Conservation (phyloP, 2,888 invertebrate genomes). For the Drosophila nr. perissopoda region DNA sequence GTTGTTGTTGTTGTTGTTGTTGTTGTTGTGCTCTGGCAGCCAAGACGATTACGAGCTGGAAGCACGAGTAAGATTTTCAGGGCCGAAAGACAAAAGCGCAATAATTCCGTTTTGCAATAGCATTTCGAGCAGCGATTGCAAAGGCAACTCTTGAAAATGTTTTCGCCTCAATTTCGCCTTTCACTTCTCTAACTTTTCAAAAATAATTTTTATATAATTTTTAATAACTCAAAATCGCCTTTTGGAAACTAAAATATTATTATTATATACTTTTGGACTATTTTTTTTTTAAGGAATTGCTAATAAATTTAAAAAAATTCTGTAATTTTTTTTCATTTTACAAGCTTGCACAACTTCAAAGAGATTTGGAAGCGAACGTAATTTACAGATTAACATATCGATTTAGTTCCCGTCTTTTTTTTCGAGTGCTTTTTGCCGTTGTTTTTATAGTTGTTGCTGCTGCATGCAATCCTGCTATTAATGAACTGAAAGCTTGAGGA, state of each 20-base stretch:
- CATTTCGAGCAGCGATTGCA: constrained; percentile 9
- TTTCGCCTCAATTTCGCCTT: constrained; percentile 21
- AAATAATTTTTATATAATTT: not conserved
- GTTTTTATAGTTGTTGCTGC: constrained; percentile 22
- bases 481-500: constrained; percentile 53
- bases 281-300: no score
- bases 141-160: constrained; percentile 1
- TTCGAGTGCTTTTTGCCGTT: constrained; percentile 28
- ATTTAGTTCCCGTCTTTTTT: not conserved
- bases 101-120: constrained; percentile 15
- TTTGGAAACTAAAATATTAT: not conserved
- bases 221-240: no score
- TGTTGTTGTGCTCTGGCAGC: constrained; percentile 10
- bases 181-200: not conserved
- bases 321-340: not conserved
- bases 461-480: constrained; percentile 52
- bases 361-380: constrained; percentile 8
- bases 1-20: not conserved
- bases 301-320: not conserved
- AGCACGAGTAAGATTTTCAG: constrained; percentile 43
- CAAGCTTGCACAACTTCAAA: not conserved
- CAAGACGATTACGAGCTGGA: constrained; percentile 60
- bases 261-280: not conserved
- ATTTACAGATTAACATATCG: constrained; percentile 10
- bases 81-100: constrained; percentile 56